A percentile compares a stretch with the other conserved stretches of the same genome.
Evolutionary conservation across 2,797 vertebrate genomes (phyloP).

Genomic region (Ispidina lecontei): DNA sequence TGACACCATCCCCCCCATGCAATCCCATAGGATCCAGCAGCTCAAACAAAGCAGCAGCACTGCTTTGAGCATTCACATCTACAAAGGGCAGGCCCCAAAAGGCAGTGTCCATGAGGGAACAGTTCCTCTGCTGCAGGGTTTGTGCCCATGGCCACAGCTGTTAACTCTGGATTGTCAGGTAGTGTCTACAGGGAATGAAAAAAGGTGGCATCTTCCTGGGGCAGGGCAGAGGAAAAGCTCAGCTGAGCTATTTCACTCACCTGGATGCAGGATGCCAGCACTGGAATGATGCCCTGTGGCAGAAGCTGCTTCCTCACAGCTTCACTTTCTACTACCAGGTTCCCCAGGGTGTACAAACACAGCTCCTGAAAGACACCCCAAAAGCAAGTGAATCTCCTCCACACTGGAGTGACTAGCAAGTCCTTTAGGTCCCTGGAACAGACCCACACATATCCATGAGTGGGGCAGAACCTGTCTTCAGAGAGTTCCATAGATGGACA

Average conservation of each 20-base stretch:
- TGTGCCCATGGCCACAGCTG: neutral
- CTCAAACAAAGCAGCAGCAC: accelerated
- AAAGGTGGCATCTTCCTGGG: accelerated
- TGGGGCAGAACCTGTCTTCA: neutral
- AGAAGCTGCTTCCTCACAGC: slow-evolving; percentile 87
- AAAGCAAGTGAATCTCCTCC: neutral
- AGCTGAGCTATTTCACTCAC: slow-evolving; percentile 71
- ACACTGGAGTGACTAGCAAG: neutral
- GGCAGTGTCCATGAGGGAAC: neutral
- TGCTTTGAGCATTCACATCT: neutral
- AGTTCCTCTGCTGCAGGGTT: neutral
- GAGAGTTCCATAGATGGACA: neutral
- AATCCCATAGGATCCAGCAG: neutral
- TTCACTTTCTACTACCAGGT: slow-evolving; percentile 88
- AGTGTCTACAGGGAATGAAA: accelerated
- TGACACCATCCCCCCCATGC: neutral
- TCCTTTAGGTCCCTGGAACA: neutral
- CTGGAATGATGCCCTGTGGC: slow-evolving; percentile 90
- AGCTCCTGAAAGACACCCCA: slow-evolving; percentile 82
- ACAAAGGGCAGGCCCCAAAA: neutral
- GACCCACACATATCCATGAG: neutral
- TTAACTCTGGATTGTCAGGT: neutral
- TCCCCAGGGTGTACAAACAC: slow-evolving; percentile 94
- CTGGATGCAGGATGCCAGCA: slow-evolving; percentile 87
- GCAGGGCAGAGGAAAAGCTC: neutral